phyloP scores from a whole-genome alignment of 2,797 vertebrate genomes.

The Pipistrellus pygmaeus region DNA sequence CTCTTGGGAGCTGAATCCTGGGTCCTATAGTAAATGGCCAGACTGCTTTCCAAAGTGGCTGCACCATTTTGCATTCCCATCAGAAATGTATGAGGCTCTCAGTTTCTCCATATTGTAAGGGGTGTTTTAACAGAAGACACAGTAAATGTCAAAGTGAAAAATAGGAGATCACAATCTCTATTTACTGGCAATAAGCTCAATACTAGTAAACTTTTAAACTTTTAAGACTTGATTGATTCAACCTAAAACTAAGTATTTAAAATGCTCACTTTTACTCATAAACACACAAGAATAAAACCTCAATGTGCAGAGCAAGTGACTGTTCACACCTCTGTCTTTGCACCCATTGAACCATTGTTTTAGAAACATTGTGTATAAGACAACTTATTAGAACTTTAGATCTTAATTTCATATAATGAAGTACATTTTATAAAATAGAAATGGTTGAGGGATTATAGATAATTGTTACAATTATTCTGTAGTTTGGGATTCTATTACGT shows the following conservation, averaged over 20 bases:
- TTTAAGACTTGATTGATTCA: constrained; percentile 3
- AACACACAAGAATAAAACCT: not conserved
- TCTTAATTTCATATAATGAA: constrained; percentile 20
- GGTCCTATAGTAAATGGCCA: not conserved
- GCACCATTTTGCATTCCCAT: no score
- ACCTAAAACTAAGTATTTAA: not conserved
- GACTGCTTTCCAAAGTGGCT: not conserved
- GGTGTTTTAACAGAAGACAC: not conserved
- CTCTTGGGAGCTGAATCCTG: not conserved
- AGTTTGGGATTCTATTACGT: not conserved
- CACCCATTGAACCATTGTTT: not conserved
- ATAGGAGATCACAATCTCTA: not conserved
- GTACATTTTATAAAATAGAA: constrained; percentile 1
- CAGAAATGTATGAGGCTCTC: not conserved
- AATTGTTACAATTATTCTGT: not conserved
- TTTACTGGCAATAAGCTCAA: not conserved
- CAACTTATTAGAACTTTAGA: not conserved
- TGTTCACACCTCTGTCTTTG: not conserved
- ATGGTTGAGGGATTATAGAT: not conserved
- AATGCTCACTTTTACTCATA: not conserved
- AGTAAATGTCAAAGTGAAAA: not conserved
- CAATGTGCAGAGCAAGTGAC: not conserved
- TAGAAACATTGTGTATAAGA: not conserved
- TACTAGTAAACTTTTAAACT: not conserved
- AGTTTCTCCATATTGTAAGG: not conserved